These are phyloP conservation scores for Trichopoda pennipes DNA, from an alignment of 2,888 invertebrate species.

Conservation along the genomic window DNA sequence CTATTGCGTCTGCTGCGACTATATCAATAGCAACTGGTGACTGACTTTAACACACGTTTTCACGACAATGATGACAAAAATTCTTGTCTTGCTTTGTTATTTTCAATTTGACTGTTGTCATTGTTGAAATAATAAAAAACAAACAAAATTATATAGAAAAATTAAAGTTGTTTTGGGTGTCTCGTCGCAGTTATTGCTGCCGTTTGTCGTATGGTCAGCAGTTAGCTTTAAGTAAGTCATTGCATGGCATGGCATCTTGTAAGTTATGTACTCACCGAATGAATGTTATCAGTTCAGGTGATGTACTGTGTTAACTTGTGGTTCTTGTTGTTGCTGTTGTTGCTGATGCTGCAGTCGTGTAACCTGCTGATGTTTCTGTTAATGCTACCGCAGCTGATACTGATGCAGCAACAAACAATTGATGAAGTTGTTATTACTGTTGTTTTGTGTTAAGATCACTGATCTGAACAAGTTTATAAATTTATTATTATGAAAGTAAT, in stretches of 20 bases:
- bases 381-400: slow-evolving; percentile 5
- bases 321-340: slow-evolving; percentile 25
- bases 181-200: slow-evolving; percentile 37
- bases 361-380: slow-evolving; percentile 46
- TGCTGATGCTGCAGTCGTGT: slow-evolving; percentile 13
- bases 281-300: slow-evolving; percentile 63
- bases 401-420: slow-evolving; percentile 48
- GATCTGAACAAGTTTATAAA: slow-evolving; percentile 67
- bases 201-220: slow-evolving; percentile 62
- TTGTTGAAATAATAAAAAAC: slow-evolving; percentile 43
- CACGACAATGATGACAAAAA: slow-evolving; percentile 75
- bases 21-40: slow-evolving; percentile 73
- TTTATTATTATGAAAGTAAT: slow-evolving; percentile 69
- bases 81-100: slow-evolving; percentile 55
- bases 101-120: slow-evolving; percentile 59
- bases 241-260: slow-evolving; percentile 60
- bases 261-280: slow-evolving; percentile 60
- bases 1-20: slow-evolving; percentile 27
- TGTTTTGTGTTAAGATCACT: slow-evolving; percentile 67
- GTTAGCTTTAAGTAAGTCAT: slow-evolving; percentile 62
- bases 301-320: slow-evolving; percentile 63
- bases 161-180: slow-evolving; percentile 64
- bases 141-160: slow-evolving; percentile 15
- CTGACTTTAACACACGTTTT: slow-evolving; percentile 76
- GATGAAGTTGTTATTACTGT: slow-evolving; percentile 66